Base-by-base conservation (phyloP, 1,140 invertebrate species). In the Trachymyrmex cornetzi region DNA sequence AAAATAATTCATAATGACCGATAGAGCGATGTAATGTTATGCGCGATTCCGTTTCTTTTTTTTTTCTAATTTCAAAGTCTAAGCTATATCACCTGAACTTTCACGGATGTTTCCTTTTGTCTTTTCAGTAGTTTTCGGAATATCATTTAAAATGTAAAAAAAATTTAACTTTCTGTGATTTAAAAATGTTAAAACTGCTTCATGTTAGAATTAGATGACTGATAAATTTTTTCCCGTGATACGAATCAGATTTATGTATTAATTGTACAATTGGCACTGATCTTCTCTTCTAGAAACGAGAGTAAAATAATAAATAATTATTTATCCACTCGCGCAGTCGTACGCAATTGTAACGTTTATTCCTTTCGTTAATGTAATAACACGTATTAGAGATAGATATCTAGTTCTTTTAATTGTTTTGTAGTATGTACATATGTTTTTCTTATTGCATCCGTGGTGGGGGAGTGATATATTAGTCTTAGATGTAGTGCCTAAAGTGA, bases 401-500 rank as follows among this genome's bases (percentile, higher is more conserved):
- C 75, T 50, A 55, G 74, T 90, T 90, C 77, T 87, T 90, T 90
- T 89, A 71, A 86, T 86, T 0, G 22, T 89, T 88, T 90, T 88
- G 6, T 38, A 90, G 85, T 84, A 84, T 91, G 90, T 93, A 93
- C 66, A 92, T 92, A 92, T 22, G 85, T 93, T 91, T 93, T 91
- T 92, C 86, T 90, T 92, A 92, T 87, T 59, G 77, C 50, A 88
- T 90, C 86, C 77, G 82, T 64, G 87, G 59, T 81, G 22, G 82
- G 63, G 84, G 72, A 81, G 88, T 85, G 82, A 93, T 91, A 92
- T 91, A 88, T 93, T 93, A 93, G 92, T 90, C 79, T 74, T 93
- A 93, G 92, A 87, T 92, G 91, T 94, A 93, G 93, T 94, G 93
- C 93, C 93, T 94, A 94, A 93, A 88, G 48, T 69, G 86, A 90